These are phyloP conservation scores for Drosophila affinis DNA, from an alignment of 2,888 invertebrate genomes.

Conservation along the genomic window DNA sequence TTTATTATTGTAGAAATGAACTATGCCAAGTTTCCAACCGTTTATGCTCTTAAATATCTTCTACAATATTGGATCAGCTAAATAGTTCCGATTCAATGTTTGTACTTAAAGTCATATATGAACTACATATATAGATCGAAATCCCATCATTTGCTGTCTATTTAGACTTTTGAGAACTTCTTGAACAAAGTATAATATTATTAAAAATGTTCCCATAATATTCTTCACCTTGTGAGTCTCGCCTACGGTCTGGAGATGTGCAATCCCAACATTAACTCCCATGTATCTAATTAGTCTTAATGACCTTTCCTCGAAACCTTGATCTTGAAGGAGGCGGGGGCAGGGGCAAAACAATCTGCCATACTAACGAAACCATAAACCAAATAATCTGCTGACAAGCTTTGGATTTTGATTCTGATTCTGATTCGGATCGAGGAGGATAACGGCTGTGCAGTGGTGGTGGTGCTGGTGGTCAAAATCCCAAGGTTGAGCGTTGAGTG, in stretches of 20 bases:
- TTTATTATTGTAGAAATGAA: neutral
- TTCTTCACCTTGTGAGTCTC: too few species aligned
- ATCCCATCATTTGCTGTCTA: too few species aligned
- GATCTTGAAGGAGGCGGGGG: neutral
- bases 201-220: too few species aligned
- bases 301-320: neutral
- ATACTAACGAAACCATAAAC: slow-evolving; percentile 7
- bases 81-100: neutral
- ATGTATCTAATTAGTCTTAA: neutral
- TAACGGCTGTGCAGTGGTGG: neutral
- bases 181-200: too few species aligned
- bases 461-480: neutral
- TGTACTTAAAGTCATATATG: too few species aligned
- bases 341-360: neutral
- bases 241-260: too few species aligned
- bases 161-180: too few species aligned
- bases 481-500: neutral
- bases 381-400: neutral
- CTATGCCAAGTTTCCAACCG: neutral
- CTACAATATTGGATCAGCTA: neutral
- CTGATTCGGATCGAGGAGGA: neutral
- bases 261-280: neutral
- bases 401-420: neutral
- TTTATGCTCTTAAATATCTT: too few species aligned
- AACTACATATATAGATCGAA: too few species aligned